phyloP scores from a whole-genome alignment of 2,113 vertebrate genomes.

The Setophaga petechia region DNA sequence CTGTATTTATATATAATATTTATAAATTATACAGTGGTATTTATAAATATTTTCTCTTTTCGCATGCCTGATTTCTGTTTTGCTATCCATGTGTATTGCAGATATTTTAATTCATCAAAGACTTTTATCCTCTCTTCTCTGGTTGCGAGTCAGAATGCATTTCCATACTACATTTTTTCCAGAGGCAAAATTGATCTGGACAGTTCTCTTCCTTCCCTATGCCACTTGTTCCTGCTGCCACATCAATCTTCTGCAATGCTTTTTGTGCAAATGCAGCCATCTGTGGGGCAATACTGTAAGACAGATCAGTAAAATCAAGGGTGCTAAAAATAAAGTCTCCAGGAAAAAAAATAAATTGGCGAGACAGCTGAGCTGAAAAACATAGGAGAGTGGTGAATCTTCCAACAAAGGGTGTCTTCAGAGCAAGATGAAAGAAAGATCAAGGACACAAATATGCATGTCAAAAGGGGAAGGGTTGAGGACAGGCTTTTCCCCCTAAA shows the following conservation, averaged over 20 bases:
- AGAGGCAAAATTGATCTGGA: conserved; percentile 1
- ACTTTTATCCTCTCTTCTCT: neutral
- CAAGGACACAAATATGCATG: neutral
- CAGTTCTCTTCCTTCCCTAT: neutral
- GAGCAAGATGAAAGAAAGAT: neutral
- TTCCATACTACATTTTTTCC: neutral
- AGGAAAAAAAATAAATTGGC: neutral
- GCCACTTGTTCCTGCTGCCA: conserved; percentile 24
- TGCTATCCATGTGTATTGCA: neutral
- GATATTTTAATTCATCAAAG: neutral
- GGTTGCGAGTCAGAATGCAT: neutral
- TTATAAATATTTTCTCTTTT: neutral
- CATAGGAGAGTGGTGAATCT: neutral
- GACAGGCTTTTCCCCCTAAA: neutral
- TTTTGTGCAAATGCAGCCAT: conserved; percentile 33
- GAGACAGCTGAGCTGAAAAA: neutral
- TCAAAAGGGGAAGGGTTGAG: neutral
- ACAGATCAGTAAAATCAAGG: neutral
- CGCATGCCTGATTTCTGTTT: neutral
- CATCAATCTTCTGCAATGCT: conserved; percentile 20
- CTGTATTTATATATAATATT: neutral
- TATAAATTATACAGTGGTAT: neutral
- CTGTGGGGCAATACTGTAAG: conserved; percentile 36
- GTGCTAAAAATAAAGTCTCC: conserved; percentile 23
- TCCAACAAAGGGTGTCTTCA: neutral